Conservation (phyloP, 2,888 invertebrate genomes). For the Lochmaea crataegi region DNA sequence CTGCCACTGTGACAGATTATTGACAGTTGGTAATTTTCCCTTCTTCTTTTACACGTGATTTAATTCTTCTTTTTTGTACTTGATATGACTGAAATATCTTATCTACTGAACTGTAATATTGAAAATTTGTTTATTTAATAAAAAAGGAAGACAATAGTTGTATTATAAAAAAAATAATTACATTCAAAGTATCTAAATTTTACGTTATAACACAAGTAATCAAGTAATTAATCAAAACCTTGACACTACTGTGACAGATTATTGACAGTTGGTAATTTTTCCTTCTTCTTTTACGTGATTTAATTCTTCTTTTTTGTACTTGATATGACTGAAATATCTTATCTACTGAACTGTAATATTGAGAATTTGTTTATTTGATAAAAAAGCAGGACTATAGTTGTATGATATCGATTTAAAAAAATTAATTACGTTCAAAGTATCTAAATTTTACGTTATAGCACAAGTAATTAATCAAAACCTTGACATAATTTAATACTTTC, state of each 20-base stretch:
- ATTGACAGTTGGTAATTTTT: too few relatives aligned
- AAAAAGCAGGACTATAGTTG: too few relatives aligned
- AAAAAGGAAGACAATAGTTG: too few relatives aligned
- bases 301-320: not conserved
- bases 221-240: constrained; percentile 15
- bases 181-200: not conserved
- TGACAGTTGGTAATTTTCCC: too few relatives aligned
- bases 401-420: not conserved
- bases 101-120: too few relatives aligned
- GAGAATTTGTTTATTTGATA: too few relatives aligned
- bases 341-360: too few relatives aligned
- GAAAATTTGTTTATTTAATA: too few relatives aligned
- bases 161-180: not conserved
- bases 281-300: not conserved
- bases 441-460: not conserved
- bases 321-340: too few relatives aligned
- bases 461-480: constrained; percentile 11
- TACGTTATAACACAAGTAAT: not conserved
- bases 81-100: too few relatives aligned
- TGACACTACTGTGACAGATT: too few relatives aligned
- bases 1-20: not conserved
- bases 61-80: not conserved
- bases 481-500: constrained; percentile 12
- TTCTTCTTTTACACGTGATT: not conserved
- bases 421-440: not conserved